Evolutionary conservation across 2,888 invertebrate species (phyloP).

Genomic region (Drosophila prolongata): DNA sequence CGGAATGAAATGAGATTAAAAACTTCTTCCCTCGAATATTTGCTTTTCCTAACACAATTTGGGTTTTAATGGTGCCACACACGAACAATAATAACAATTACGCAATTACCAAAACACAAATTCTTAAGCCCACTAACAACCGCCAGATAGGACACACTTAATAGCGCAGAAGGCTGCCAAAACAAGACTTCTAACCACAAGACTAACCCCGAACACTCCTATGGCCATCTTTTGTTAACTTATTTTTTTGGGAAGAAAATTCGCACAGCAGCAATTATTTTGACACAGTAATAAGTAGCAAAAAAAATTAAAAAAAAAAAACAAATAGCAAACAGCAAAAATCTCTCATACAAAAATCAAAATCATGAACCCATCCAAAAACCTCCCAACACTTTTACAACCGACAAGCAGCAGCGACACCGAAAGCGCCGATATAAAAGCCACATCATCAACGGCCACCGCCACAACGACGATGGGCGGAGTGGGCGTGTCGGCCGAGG

Average conservation of each 20-base stretch:
- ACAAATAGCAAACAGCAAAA: background rate
- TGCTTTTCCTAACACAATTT: constrained; percentile 48
- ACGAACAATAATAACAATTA: constrained; percentile 56
- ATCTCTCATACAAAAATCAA: constrained; percentile 34
- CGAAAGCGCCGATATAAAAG: constrained; percentile 87
- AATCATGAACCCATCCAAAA: constrained; percentile 55
- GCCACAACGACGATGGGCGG: constrained; percentile 67
- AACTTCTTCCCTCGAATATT: constrained; percentile 21
- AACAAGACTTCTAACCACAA: constrained; percentile 26
- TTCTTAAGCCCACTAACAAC: constrained; percentile 51
- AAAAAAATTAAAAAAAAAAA: background rate
- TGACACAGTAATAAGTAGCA: constrained; percentile 56
- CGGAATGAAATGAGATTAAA: constrained; percentile 2
- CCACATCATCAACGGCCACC: constrained; percentile 81
- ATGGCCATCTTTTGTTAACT: constrained; percentile 14
- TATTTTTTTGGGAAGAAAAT: constrained; percentile 5
- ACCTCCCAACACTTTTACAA: constrained; percentile 59
- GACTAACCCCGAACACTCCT: constrained; percentile 29
- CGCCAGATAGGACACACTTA: constrained; percentile 6
- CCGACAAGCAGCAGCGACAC: constrained; percentile 87
- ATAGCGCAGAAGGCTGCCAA: constrained; percentile 8
- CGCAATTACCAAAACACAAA: constrained; percentile 44
- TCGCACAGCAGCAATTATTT: constrained; percentile 72
- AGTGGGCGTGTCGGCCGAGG: constrained; percentile 24
- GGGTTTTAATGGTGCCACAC: constrained; percentile 49